A percentile compares a stretch with the other conserved stretches of the same genome.
Evolutionary conservation across 2,888 invertebrate genomes (phyloP).

Genomic region (Caenorhabditis zanzibari): DNA sequence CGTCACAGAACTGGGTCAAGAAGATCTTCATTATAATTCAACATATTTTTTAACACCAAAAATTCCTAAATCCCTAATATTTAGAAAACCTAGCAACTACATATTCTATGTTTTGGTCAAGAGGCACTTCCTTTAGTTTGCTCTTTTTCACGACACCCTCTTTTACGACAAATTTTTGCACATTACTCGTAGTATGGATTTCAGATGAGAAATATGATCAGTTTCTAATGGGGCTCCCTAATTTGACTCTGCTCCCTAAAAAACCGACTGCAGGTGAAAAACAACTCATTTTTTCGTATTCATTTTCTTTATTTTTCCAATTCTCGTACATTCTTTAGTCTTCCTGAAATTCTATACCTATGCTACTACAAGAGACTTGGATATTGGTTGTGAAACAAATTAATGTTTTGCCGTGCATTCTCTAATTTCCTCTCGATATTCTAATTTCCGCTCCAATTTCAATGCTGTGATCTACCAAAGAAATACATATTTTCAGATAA

Average conservation of each 20-base stretch:
- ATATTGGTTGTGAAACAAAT: too few relatives aligned
- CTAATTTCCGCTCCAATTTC: not conserved
- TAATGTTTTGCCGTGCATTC: too few relatives aligned
- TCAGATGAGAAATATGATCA: not conserved
- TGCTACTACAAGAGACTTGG: too few relatives aligned
- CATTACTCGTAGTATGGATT: not conserved
- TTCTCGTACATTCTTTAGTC: not conserved
- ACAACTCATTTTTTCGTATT: not conserved
- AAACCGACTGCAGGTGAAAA: not conserved
- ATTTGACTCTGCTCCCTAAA: too few relatives aligned
- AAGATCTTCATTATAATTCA: too few relatives aligned
- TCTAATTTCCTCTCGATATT: too few relatives aligned
- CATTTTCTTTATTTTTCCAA: not conserved
- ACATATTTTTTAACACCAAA: too few relatives aligned
- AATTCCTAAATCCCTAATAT: too few relatives aligned
- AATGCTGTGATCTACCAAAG: not conserved
- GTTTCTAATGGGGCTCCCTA: not conserved
- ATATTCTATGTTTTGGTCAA: slow-evolving; percentile 25
- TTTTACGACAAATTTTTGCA: not conserved
- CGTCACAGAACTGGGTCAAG: too few relatives aligned
- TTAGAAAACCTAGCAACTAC: too few relatives aligned
- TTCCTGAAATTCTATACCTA: too few relatives aligned
- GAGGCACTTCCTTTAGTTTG: not conserved
- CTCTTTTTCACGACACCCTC: not conserved
- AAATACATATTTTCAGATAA: not conserved